Evolutionary conservation across 2,888 invertebrate genomes (phyloP).

Genomic region (Limnephilus auricula): DNA sequence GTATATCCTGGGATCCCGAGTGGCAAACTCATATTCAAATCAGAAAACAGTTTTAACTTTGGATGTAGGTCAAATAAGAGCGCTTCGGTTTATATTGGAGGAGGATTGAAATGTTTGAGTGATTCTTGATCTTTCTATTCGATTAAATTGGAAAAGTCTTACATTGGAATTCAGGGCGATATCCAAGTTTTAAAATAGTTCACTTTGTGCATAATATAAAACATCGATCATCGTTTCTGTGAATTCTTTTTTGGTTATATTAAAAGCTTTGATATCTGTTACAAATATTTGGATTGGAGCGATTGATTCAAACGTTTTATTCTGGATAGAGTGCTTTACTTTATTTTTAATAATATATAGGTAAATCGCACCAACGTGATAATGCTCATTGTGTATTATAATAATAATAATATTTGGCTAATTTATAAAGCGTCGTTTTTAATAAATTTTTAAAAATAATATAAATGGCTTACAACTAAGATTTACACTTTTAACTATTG

Average conservation of each 20-base stretch:
- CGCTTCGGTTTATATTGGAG: neutral
- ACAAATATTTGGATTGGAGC: neutral
- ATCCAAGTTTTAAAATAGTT: neutral
- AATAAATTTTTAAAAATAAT: too few species aligned
- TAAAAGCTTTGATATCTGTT: neutral
- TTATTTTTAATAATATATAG: too few species aligned
- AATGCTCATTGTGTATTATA: too few species aligned
- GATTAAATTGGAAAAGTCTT: neutral
- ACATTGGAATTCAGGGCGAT: neutral
- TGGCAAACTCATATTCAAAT: slow-evolving; percentile 51
- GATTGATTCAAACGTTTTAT: neutral
- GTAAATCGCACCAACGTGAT: too few species aligned
- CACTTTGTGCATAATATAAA: neutral
- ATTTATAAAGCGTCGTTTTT: too few species aligned
- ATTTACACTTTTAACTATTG: too few species aligned
- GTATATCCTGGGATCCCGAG: slow-evolving; percentile 47
- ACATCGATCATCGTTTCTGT: neutral
- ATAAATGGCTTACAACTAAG: too few species aligned
- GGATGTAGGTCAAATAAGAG: slow-evolving; percentile 25
- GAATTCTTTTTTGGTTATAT: neutral
- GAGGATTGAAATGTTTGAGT: slow-evolving; percentile 2
- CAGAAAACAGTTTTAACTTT: slow-evolving; percentile 55
- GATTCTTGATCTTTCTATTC: neutral
- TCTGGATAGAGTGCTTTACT: too few species aligned
- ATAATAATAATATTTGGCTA: too few species aligned